Evolutionary conservation across 2,113 vertebrate genomes (phyloP), one percentile per base, ranked within the genome.

Genomic region (Myiopsitta monachus): DNA sequence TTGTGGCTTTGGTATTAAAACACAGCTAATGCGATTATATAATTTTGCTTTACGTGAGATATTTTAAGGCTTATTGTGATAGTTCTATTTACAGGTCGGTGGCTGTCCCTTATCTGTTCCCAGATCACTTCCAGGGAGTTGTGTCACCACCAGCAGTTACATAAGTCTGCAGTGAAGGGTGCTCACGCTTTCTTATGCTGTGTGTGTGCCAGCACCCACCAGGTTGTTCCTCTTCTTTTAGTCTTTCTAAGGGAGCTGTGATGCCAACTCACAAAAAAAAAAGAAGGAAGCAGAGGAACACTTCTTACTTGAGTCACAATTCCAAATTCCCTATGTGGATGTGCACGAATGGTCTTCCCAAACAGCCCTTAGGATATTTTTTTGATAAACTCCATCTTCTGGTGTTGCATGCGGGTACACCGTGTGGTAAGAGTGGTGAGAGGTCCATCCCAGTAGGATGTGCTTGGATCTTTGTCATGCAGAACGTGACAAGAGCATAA

Each of bases 161-260:
- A 24, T 83, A 93, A 91, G 91, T 72, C 73, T 94, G 92, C 88
- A 68, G 46, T 41, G 80, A 68, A 92, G 83, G 88, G 79, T 61
- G 80, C 80, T 73, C 68, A 6, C 0, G 62, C 76, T 84, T 69
- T 87, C 57, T 94, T 92, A 26, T 62, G 70, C 77, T 61, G n/a
- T 59, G 3, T 16, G 30, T 46, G 4, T 81, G 80, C 57, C 80
- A 61, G 77, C 47, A 30, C 87, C 87, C 62, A 6, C 73, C 67
- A 47, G 1, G 0, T 87, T 72, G 51, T 51, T 79, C 24, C 47
- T 79, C 44, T 70, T 84, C 73, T 73, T n/a, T 47, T 11, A 39
- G 33, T 49, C 54, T 73, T 49, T 67, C 75, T 59, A 52, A 41
- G n/a, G 23, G 74, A 87, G 44, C 78, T 82, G 19, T 73, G 76